phyloP scores from a whole-genome alignment of 2,888 invertebrate species.

The Nebria salina region DNA sequence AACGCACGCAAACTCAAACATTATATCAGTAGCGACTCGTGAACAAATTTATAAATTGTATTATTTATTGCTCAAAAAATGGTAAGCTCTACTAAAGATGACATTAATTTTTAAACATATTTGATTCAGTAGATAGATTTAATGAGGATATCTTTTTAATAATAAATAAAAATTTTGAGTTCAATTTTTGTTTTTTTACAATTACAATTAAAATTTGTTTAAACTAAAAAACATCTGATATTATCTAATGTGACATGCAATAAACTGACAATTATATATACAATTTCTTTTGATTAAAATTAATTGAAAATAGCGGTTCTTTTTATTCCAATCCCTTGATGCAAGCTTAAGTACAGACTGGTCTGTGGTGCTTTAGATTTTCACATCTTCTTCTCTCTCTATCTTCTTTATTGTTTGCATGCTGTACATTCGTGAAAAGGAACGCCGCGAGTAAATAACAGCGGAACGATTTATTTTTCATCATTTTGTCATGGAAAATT shows the following conservation, averaged over 20 bases:
- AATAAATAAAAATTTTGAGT: too few species aligned
- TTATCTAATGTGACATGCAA: too few species aligned
- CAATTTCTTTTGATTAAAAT: not conserved
- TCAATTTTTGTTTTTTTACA: too few species aligned
- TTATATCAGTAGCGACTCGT: not conserved
- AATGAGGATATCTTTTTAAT: too few species aligned
- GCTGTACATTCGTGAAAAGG: constrained; percentile 35
- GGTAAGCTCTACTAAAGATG: too few species aligned
- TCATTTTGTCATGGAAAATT: constrained; percentile 47
- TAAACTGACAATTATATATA: not conserved
- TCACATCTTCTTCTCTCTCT: constrained; percentile 11
- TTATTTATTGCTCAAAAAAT: too few species aligned
- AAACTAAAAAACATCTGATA: too few species aligned
- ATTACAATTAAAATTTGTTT: too few species aligned
- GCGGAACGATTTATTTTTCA: constrained; percentile 44
- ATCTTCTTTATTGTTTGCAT: constrained; percentile 39
- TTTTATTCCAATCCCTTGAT: not conserved
- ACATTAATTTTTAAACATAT: too few species aligned
- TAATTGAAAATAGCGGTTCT: not conserved
- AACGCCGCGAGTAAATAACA: constrained; percentile 41
- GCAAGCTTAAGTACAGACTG: not conserved
- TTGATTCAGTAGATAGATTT: too few species aligned
- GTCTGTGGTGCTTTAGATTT: not conserved
- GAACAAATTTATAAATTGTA: too few species aligned
- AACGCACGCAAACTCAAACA: not conserved